phyloP scores from a whole-genome alignment of 30 jellyfish, hydroid and myxozoan genomes.

The Aurelia coerulea region DNA sequence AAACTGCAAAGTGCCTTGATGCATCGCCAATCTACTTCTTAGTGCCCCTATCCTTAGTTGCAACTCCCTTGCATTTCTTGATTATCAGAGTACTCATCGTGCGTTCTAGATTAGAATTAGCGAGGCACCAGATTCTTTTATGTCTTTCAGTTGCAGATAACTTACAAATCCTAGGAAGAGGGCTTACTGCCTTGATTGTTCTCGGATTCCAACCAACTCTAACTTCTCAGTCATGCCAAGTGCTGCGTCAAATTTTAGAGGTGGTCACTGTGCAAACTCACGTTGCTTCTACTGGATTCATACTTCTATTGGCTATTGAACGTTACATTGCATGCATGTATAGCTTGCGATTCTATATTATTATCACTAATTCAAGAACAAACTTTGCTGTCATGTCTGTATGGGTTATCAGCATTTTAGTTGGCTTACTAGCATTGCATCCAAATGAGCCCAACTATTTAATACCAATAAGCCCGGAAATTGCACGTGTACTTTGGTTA shows the following conservation, averaged over 20 bases:
- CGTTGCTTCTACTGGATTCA: slow-evolving; percentile 6
- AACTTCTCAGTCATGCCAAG: background rate
- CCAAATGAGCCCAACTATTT: background rate
- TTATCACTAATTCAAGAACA: background rate
- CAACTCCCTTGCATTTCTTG: too few species aligned
- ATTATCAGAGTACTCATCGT: too few species aligned
- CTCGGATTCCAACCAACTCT: background rate
- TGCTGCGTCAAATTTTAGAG: background rate
- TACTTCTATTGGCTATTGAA: slow-evolving; percentile 7
- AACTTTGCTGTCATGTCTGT: background rate
- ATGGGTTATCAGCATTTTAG: background rate
- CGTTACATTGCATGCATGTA: slow-evolving; percentile 41
- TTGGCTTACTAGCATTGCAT: background rate
- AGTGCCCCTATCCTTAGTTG: too few species aligned
- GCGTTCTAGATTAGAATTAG: background rate
- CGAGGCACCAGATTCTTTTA: slow-evolving; percentile 11
- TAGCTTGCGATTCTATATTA: slow-evolving; percentile 1
- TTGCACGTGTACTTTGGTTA: background rate
- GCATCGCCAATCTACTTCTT: too few species aligned
- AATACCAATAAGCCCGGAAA: background rate
- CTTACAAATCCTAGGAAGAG: background rate
- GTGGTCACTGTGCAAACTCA: background rate
- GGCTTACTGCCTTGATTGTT: background rate
- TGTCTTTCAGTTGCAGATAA: slow-evolving; percentile 18
- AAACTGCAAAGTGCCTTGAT: too few species aligned